These are phyloP conservation scores for Leucoraja ocellata DNA, from an alignment of 2,797 vertebrate genomes.

Conservation along the genomic window DNA sequence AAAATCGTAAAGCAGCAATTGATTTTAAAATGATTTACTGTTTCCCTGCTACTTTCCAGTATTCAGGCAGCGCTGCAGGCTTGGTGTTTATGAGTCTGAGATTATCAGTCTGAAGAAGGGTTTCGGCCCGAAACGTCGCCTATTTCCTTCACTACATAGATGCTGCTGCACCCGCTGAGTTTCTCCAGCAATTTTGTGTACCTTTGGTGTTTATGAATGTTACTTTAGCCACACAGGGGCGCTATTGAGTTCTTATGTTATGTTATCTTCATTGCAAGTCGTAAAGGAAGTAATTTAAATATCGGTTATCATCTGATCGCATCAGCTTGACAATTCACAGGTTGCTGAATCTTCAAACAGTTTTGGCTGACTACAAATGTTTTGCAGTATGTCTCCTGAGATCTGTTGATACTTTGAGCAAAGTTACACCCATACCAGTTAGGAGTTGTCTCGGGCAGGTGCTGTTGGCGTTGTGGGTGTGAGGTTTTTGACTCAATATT, in stretches of 20 bases:
- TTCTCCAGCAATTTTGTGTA: no score
- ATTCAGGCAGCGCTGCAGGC: no score
- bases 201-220: neutral
- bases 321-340: neutral
- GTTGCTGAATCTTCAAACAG: neutral
- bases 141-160: no score
- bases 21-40: neutral
- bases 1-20: neutral
- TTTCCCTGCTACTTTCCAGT: neutral
- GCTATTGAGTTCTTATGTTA: neutral
- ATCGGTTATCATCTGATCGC: neutral
- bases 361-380: neutral
- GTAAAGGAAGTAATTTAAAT: neutral
- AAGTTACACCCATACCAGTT: conserved; percentile 4
- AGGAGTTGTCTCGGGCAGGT: neutral
- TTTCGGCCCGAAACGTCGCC: no score
- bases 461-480: neutral
- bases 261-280: neutral
- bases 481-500: neutral
- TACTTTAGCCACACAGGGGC: neutral
- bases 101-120: no score
- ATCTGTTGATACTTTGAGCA: neutral
- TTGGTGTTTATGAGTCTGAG: neutral
- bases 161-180: no score
- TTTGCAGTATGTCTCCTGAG: neutral